Evolutionary conservation across 2,113 vertebrate species (phyloP).

Genomic region (Nycticryphes semicollaris): DNA sequence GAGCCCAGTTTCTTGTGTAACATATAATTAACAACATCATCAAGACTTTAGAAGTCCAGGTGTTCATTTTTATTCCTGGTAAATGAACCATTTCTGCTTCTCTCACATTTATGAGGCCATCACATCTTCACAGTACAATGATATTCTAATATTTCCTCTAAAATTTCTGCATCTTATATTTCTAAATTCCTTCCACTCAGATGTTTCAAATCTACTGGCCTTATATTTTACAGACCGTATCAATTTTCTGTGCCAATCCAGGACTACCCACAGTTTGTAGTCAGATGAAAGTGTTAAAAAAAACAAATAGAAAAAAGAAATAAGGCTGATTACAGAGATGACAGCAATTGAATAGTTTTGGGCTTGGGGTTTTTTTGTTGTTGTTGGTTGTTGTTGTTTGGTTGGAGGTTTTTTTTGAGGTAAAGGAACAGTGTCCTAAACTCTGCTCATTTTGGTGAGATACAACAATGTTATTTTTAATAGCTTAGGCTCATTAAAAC

Average conservation of each 20-base stretch:
- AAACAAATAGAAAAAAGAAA: neutral
- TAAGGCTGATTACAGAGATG: neutral
- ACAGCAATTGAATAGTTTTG: neutral
- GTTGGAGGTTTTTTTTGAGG: neutral
- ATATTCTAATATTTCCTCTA: neutral
- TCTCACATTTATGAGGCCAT: neutral
- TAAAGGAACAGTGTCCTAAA: neutral
- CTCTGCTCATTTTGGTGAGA: neutral
- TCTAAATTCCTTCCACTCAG: neutral
- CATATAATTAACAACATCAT: neutral
- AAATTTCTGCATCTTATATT: neutral
- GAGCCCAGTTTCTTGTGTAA: neutral
- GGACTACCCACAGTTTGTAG: neutral
- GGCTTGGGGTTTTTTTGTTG: neutral
- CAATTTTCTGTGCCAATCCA: neutral
- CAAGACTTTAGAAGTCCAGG: neutral
- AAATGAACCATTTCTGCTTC: neutral
- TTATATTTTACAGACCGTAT: neutral
- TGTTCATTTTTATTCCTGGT: neutral
- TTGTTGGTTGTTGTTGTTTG: too few relatives aligned
- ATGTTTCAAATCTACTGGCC: neutral
- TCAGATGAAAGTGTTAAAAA: neutral
- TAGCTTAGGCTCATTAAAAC: neutral
- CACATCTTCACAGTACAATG: fast-evolving
- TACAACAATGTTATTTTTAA: neutral